Evolutionary conservation across 2,113 vertebrate species (phyloP).

Genomic region (Paramormyrops kingsleyae): DNA sequence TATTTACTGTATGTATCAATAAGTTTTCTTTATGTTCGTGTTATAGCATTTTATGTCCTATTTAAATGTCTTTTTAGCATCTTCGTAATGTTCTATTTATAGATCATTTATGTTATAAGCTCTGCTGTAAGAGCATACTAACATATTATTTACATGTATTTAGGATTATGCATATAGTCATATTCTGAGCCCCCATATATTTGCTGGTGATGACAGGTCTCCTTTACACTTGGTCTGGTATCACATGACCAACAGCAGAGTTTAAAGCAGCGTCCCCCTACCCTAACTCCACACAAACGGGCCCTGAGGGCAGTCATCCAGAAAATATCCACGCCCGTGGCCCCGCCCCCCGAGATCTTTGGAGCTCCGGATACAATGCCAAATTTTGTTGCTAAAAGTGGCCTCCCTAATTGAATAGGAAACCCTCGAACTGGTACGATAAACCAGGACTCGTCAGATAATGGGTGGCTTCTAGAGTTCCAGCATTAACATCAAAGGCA

Average conservation of each 20-base stretch:
- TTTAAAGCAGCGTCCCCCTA: neutral
- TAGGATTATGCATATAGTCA: neutral
- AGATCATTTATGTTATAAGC: neutral
- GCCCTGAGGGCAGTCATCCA: neutral
- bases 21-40: neutral
- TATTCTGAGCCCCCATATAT: neutral
- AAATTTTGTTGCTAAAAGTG: neutral
- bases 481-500: neutral
- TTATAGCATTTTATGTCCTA: neutral
- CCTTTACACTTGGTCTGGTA: neutral
- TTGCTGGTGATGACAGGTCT: conserved; percentile 1
- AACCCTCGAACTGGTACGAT: neutral
- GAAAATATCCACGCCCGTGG: neutral
- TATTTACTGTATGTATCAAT: neutral
- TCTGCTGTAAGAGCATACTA: neutral
- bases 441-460: neutral
- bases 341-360: neutral
- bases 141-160: neutral
- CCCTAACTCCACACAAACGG: neutral
- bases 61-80: neutral
- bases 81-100: neutral
- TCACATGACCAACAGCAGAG: neutral
- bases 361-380: neutral
- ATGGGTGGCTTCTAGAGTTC: neutral
- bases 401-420: neutral